These are phyloP conservation scores for Halcyon malimbica DNA, from an alignment of 2,113 vertebrate species.

Conservation along the genomic window DNA sequence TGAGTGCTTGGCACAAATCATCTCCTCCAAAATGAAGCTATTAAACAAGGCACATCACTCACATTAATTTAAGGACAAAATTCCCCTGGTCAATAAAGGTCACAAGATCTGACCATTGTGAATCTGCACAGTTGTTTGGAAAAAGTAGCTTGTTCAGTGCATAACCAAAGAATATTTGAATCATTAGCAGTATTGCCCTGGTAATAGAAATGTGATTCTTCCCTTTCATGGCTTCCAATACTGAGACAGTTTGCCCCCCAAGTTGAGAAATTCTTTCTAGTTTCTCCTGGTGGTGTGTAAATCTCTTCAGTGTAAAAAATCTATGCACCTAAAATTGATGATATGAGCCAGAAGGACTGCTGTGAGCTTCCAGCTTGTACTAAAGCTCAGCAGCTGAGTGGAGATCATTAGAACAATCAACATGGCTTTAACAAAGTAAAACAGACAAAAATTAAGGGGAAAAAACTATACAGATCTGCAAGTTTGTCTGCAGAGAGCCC, in stretches of 20 bases:
- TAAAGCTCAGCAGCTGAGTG: neutral
- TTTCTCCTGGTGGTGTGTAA: neutral
- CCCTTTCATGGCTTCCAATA: neutral
- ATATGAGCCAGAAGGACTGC: neutral
- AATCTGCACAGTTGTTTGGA: neutral
- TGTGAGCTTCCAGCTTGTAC: neutral
- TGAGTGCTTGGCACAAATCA: neutral
- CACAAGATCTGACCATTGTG: neutral
- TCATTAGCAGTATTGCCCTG: neutral
- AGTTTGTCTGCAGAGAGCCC: neutral
- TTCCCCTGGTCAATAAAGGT: neutral
- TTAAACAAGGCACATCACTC: neutral
- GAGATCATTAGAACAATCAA: neutral
- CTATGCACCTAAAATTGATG: neutral
- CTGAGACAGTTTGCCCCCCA: neutral
- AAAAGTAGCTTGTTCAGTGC: neutral
- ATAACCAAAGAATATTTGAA: neutral
- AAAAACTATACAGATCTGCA: neutral
- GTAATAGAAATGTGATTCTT: neutral
- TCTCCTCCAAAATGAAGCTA: neutral
- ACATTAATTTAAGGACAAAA: neutral
- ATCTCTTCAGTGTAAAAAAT: neutral
- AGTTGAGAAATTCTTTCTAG: neutral
- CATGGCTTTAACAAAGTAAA: constrained; percentile 21
- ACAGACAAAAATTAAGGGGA: neutral